These are phyloP conservation scores for Rhinoderma darwinii DNA, from an alignment of 2,113 vertebrate genomes.

Conservation along the genomic window DNA sequence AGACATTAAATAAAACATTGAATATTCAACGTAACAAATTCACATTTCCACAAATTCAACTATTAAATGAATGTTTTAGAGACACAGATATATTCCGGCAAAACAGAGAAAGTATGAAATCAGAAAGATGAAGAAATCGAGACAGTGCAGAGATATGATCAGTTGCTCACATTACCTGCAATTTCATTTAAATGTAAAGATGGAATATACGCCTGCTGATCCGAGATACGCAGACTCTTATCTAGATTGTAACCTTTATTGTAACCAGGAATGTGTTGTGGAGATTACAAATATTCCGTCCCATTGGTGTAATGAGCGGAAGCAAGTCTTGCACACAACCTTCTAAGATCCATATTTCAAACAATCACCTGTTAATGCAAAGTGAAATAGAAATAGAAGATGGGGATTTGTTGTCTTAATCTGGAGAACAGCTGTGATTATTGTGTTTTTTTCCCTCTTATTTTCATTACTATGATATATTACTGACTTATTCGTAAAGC, in stretches of 20 bases:
- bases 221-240: slow-evolving; percentile 53
- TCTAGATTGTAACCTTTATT: slow-evolving; percentile 60
- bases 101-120: slow-evolving; percentile 58
- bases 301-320: slow-evolving; percentile 52
- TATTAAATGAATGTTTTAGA: slow-evolving; percentile 48
- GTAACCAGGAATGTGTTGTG: slow-evolving; percentile 58
- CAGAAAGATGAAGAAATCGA: slow-evolving; percentile 57
- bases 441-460: not conserved
- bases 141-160: slow-evolving; percentile 51
- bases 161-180: slow-evolving; percentile 55
- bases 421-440: not conserved
- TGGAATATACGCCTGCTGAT: slow-evolving; percentile 59
- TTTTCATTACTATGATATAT: not conserved
- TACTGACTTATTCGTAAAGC: not conserved
- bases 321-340: slow-evolving; percentile 18
- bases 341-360: slow-evolving; percentile 55
- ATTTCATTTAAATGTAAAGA: slow-evolving; percentile 61
- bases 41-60: slow-evolving; percentile 22
- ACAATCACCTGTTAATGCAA: slow-evolving; percentile 45
- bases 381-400: slow-evolving; percentile 9
- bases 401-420: slow-evolving; percentile 23
- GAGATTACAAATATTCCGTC: slow-evolving; percentile 54
- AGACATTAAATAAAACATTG: not conserved
- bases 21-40: slow-evolving; percentile 29
- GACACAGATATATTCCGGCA: slow-evolving; percentile 42